Evolutionary conservation across 2,797 vertebrate species (phyloP).

Genomic region (Chiroxiphia lanceolata): DNA sequence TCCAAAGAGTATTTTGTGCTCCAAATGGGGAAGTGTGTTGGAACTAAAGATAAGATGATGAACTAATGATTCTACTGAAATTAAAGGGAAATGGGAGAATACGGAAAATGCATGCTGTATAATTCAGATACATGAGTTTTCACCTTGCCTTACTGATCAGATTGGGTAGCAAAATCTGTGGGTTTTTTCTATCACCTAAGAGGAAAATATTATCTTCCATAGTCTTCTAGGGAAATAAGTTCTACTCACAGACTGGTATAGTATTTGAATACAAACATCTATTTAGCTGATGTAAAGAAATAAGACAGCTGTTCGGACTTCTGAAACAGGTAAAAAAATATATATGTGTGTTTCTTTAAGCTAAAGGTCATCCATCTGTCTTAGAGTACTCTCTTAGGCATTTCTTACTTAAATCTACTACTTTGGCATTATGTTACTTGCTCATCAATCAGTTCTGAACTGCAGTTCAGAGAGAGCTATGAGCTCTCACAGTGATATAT

Average conservation of each 20-base stretch:
- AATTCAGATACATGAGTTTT: not conserved
- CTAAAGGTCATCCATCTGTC: not conserved
- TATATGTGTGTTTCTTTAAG: not conserved
- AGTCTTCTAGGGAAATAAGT: not conserved
- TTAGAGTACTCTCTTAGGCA: not conserved
- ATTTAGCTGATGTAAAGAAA: not conserved
- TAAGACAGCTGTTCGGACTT: not conserved
- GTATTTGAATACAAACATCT: not conserved
- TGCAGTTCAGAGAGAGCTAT: not conserved
- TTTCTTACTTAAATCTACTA: not conserved
- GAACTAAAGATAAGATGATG: not conserved
- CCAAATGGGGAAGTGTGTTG: not conserved
- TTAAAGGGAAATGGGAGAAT: not conserved
- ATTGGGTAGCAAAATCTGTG: not conserved
- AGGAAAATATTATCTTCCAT: not conserved
- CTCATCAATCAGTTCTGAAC: not conserved
- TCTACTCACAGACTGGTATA: not conserved
- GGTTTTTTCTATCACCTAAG: not conserved
- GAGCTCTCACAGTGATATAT: not conserved
- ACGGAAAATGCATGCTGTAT: not conserved
- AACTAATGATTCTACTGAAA: not conserved
- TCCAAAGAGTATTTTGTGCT: not conserved
- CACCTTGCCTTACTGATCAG: not conserved
- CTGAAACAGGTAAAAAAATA: not conserved
- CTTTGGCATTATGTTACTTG: not conserved